Base-by-base conservation (phyloP, 1,140 invertebrate species). In the Neotoxoptera formosana region DNA sequence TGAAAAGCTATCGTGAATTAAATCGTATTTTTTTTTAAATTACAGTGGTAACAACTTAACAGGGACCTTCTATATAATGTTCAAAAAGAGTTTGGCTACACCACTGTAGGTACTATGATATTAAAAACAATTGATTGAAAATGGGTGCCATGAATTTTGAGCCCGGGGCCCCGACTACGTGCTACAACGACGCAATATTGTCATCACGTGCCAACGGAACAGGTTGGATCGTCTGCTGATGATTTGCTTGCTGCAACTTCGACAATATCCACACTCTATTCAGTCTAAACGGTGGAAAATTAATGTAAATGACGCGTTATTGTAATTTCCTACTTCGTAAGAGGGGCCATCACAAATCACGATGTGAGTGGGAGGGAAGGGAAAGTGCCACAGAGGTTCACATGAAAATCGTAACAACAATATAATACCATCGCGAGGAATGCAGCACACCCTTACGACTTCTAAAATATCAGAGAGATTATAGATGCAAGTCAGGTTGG, bases 401-500 rank as follows among this genome's bases (percentile, higher is more conserved):
- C 30, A 76, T 11, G 60, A n/a, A 3, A 76, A 76, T 76, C 60
- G n/a, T n/a, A 76, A 76, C 30, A 76, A 76, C 14, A 76, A n/a
- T 76, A 76, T n/a, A 76, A 76, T 20, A n/a, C 60, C n/a, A 76
- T 20, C n/a, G 6, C n/a, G 9, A 2, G 30, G 25, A 56, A 30
- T 14, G 14, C 30, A 67, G 14, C 11, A 67, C 60, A n/a, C 60
- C 60, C n/a, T 76, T 17, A 76, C 4, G n/a, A 17, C 4, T 76
- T n/a, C 4, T 76, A 76, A 48, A 48, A 48, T 76, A 67, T 67
- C 9, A n/a, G 30, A 20, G 30, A 20, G 17, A 76, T 76, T n/a
- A 76, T 76, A 76, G n/a, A 76, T 76, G 60, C 60, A 76, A 76
- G 60, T 76, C 60, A 76, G 60, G 30, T 76, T 76, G n/a, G 30